Conservation (phyloP, 1,140 invertebrate genomes). For the Thaumatotibia leucotreta region DNA sequence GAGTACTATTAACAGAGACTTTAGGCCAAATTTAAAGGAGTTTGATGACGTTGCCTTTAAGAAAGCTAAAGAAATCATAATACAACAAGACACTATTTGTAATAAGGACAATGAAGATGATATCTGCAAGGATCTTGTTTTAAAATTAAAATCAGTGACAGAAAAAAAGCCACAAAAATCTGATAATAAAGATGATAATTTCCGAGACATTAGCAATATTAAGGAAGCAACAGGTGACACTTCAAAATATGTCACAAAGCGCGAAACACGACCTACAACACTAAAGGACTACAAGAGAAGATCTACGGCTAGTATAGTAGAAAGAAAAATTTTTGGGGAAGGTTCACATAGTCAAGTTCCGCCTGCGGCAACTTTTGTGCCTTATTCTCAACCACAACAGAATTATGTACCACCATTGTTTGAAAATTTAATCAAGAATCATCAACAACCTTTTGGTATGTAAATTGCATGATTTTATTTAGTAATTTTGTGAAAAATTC, state of each 20-base stretch:
- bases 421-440: slow-evolving; percentile 41
- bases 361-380: neutral
- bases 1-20: slow-evolving; percentile 12
- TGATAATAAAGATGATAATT: slow-evolving; percentile 6
- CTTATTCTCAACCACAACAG: slow-evolving; percentile 7
- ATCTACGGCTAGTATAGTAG: neutral
- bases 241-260: neutral
- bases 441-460: slow-evolving; percentile 39
- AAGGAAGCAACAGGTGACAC: slow-evolving; percentile 16
- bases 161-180: slow-evolving; percentile 24
- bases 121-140: slow-evolving; percentile 47
- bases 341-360: neutral
- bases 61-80: slow-evolving; percentile 47
- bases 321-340: neutral
- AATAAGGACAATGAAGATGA: slow-evolving; percentile 37
- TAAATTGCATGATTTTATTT: neutral
- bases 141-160: slow-evolving; percentile 38
- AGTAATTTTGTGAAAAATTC: neutral
- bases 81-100: slow-evolving; percentile 44
- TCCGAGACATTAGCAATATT: slow-evolving; percentile 12
- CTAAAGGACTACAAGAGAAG: neutral
- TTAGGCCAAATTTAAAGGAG: slow-evolving; percentile 20
- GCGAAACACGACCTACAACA: neutral
- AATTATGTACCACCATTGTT: slow-evolving; percentile 29
- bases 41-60: slow-evolving; percentile 36